A percentile compares a stretch with the other conserved stretches of the same genome.
Evolutionary conservation across 1,140 invertebrate species (phyloP).

Genomic region (Oncopeltus fasciatus): DNA sequence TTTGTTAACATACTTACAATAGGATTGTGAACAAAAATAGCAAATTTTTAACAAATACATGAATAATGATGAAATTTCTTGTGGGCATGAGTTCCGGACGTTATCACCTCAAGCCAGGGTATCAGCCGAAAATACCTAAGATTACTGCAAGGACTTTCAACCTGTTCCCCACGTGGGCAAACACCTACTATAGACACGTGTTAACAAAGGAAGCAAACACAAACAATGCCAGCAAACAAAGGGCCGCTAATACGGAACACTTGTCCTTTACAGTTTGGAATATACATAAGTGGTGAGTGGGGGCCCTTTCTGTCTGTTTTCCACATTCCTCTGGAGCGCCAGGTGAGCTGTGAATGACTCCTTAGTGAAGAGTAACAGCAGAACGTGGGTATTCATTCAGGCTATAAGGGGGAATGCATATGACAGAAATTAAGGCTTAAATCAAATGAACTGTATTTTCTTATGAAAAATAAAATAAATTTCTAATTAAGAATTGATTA

Average conservation of each 20-base stretch:
- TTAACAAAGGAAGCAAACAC: conserved; percentile 3
- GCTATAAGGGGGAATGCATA: too few relatives aligned
- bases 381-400: too few relatives aligned
- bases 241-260: neutral
- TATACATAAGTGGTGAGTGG: neutral
- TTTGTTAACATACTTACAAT: too few relatives aligned
- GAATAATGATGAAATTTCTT: too few relatives aligned
- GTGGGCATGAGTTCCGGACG: too few relatives aligned
- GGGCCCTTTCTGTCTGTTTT: neutral
- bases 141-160: neutral
- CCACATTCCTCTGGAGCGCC: neutral
- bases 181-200: neutral
- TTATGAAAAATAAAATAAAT: too few relatives aligned
- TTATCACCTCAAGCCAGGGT: too few relatives aligned
- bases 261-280: neutral
- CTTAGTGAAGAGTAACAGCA: neutral
- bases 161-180: neutral
- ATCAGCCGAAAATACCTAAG: neutral
- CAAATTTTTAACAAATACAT: too few relatives aligned
- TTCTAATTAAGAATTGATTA: too few relatives aligned
- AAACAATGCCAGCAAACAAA: conserved; percentile 3
- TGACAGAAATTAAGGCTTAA: too few relatives aligned
- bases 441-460: too few relatives aligned
- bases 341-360: neutral
- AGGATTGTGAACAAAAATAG: too few relatives aligned